Evolutionary conservation across 2,113 vertebrate genomes (phyloP).

Genomic region (Passer domesticus): DNA sequence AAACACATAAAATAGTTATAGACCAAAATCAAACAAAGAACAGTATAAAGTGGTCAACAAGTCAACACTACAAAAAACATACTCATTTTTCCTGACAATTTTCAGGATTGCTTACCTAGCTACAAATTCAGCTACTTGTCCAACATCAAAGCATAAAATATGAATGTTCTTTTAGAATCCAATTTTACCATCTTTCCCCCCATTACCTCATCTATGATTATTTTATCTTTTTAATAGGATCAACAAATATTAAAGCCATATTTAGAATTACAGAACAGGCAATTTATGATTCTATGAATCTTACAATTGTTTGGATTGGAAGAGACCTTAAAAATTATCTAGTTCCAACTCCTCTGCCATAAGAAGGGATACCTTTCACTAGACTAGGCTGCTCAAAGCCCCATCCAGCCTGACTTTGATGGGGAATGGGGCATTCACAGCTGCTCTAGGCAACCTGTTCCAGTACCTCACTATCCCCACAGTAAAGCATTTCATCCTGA

Average conservation of each 20-base stretch:
- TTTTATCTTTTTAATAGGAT: not conserved
- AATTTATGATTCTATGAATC: not conserved
- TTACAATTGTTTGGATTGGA: not conserved
- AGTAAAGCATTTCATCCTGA: not conserved
- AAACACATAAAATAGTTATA: not conserved
- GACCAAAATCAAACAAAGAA: not conserved
- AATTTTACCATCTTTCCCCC: not conserved
- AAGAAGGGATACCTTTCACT: not conserved
- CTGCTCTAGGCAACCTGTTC: not conserved
- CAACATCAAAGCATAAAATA: not conserved
- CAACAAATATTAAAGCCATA: not conserved
- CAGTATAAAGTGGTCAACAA: not conserved
- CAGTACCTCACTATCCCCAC: not conserved
- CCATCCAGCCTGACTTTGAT: not conserved
- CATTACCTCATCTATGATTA: not conserved
- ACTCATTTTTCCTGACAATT: not conserved
- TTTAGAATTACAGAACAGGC: not conserved
- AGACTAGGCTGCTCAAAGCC: not conserved
- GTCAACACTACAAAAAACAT: not conserved
- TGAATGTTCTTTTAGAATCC: not conserved
- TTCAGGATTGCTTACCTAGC: not conserved
- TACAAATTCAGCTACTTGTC: not conserved
- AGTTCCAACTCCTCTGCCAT: not conserved
- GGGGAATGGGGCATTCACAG: not conserved
- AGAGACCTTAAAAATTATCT: not conserved